Evolutionary conservation across 2,888 invertebrate species (phyloP).

Genomic region (Acanthacorydalis orientalis): DNA sequence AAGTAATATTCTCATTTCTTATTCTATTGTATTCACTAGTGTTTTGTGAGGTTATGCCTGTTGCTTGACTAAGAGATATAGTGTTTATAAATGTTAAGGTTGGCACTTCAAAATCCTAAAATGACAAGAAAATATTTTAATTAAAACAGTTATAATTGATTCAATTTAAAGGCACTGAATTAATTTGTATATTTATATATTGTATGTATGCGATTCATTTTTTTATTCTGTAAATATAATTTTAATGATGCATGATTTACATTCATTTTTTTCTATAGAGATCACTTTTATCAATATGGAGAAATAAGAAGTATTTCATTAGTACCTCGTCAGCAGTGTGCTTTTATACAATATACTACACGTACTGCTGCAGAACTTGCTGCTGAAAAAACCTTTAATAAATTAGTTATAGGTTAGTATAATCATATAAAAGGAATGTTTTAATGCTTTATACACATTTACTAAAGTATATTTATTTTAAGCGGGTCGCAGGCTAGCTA

Average conservation of each 20-base stretch:
- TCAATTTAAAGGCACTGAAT: no score
- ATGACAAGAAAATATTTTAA: no score
- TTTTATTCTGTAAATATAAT: neutral
- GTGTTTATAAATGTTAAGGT: no score
- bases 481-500: constrained; percentile 79
- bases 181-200: no score
- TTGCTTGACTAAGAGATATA: no score
- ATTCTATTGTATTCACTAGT: no score
- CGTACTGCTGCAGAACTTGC: constrained; percentile 83
- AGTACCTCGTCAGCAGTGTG: constrained; percentile 86
- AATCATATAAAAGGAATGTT: neutral
- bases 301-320: constrained; percentile 90
- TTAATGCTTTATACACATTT: neutral
- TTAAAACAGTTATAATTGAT: no score
- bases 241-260: neutral
- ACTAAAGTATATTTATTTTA: constrained; percentile 30
- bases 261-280: constrained; percentile 32
- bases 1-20: no score
- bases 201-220: no score
- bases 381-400: constrained; percentile 91
- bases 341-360: constrained; percentile 91
- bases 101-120: no score
- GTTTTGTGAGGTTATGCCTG: no score
- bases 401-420: constrained; percentile 40
- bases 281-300: constrained; percentile 97